phyloP scores from a whole-genome alignment of 2,797 vertebrate species.

The Rhinichthys osculus region DNA sequence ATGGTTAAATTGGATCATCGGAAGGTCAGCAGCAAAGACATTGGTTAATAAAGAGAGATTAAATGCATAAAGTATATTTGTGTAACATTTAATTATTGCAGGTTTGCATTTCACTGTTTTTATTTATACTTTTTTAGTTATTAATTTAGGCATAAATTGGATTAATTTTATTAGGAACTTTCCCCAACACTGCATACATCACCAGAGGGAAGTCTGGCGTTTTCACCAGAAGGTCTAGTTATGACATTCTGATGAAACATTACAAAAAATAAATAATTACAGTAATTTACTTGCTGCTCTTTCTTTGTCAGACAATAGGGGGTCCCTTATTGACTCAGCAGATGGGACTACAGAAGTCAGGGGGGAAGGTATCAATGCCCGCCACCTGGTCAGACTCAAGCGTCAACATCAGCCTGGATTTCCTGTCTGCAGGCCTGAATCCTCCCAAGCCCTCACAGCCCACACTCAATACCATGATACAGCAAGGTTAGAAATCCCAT shows the following conservation, averaged over 20 bases:
- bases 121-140: background rate
- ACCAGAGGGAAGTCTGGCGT: too few relatives aligned
- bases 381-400: slow-evolving; percentile 98
- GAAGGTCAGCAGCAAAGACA: background rate
- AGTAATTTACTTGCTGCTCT: background rate
- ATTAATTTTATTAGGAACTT: too few relatives aligned
- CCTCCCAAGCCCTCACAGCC: slow-evolving; percentile 92
- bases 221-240: too few relatives aligned
- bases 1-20: background rate
- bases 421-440: slow-evolving; percentile 92
- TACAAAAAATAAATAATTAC: too few relatives aligned
- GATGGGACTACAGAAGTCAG: slow-evolving; percentile 85
- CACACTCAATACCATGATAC: slow-evolving; percentile 94
- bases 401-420: slow-evolving; percentile 98
- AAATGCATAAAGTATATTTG: background rate
- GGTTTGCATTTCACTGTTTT: background rate
- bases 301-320: slow-evolving; percentile 69
- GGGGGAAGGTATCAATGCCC: slow-evolving; percentile 85
- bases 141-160: too few relatives aligned
- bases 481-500: slow-evolving; percentile 84
- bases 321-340: slow-evolving; percentile 73
- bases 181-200: too few relatives aligned
- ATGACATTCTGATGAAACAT: too few relatives aligned
- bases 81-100: background rate
- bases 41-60: background rate